Conservation (phyloP, 2,797 vertebrate species). For the Muscicapa striata region DNA sequence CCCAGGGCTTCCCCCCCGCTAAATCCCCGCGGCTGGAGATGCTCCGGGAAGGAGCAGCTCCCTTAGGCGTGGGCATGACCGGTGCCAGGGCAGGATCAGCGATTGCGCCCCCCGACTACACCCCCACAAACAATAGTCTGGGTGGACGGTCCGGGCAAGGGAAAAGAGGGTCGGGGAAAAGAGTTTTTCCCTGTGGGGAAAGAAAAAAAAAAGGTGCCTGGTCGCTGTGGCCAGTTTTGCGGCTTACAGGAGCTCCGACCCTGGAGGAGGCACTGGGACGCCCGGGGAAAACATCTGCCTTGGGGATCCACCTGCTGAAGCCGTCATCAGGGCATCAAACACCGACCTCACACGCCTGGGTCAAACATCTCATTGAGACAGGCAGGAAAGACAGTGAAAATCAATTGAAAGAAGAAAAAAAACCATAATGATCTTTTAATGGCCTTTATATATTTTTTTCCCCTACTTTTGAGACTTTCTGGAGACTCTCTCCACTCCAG, state of each 20-base stretch:
- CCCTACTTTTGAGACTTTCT: neutral
- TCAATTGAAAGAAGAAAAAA: neutral
- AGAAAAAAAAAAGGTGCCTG: neutral
- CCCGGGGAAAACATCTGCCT: fast-evolving
- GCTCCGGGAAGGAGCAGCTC: neutral
- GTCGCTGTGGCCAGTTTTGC: neutral
- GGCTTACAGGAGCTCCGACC: neutral
- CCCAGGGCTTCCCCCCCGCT: neutral
- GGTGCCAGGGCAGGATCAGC: neutral
- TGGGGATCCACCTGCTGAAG: neutral
- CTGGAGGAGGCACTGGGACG: fast-evolving
- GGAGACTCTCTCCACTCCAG: neutral
- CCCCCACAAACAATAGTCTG: neutral
- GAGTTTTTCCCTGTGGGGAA: fast-evolving
- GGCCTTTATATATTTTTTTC: neutral
- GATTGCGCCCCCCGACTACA: neutral
- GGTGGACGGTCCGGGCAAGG: neutral
- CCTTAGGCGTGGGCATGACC: neutral
- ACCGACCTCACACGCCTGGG: neutral
- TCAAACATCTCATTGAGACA: neutral
- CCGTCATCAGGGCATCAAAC: neutral
- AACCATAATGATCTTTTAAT: neutral
- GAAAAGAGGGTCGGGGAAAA: too few species aligned
- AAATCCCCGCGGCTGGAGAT: neutral
- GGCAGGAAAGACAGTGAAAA: neutral